Percentiles rank a stretch among this genome's conserved stretches.
Evolutionary conservation across 2,797 vertebrate genomes (phyloP).

Genomic region (Galaxias olidus): DNA sequence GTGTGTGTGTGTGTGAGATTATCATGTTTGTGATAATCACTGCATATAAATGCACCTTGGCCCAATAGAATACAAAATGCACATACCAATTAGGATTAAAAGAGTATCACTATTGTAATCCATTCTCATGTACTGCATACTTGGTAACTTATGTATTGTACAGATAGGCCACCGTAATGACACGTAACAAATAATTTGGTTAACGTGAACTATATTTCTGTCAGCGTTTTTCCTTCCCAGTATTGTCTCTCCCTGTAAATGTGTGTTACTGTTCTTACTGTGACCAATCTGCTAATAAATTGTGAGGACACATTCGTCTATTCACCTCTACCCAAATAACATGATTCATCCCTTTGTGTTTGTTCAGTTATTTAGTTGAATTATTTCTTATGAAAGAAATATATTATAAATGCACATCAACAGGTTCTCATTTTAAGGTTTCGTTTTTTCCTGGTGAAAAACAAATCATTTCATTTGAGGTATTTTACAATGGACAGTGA

Average conservation of each 20-base stretch:
- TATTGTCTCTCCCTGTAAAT: conserved; percentile 59
- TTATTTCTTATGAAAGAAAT: background rate
- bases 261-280: conserved; percentile 52
- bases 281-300: conserved; percentile 77
- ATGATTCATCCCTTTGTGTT: conserved; percentile 39
- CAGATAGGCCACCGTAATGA: conserved; percentile 55
- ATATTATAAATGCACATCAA: background rate
- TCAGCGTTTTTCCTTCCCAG: conserved; percentile 44
- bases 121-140: conserved; percentile 47
- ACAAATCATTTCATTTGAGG: background rate
- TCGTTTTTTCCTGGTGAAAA: no score
- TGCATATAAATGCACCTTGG: conserved; percentile 71
- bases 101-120: conserved; percentile 32
- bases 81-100: conserved; percentile 59
- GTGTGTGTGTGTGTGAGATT: conserved; percentile 28
- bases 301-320: conserved; percentile 61
- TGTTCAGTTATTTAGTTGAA: conserved; percentile 16
- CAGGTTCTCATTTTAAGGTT: no score
- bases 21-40: conserved; percentile 57
- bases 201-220: conserved; percentile 44
- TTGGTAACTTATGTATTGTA: no score
- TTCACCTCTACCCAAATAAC: conserved; percentile 57
- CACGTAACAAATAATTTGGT: conserved; percentile 37
- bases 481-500: background rate
- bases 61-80: conserved; percentile 58